Conservation (phyloP, 1,140 invertebrate genomes). For the Teleopsis dalmanni region DNA sequence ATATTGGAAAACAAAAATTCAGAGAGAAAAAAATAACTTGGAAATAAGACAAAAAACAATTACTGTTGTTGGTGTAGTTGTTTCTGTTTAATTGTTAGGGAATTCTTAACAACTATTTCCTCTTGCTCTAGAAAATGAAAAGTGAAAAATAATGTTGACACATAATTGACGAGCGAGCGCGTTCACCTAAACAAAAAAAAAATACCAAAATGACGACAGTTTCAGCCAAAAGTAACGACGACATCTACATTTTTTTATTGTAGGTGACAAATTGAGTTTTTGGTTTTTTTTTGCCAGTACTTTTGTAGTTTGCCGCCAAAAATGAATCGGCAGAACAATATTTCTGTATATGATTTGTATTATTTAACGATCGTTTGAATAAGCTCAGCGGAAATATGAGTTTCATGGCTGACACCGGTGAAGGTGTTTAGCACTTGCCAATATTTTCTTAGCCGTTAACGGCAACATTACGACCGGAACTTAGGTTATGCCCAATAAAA, state of each 20-base stretch:
- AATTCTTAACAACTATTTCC: slow-evolving; percentile 8
- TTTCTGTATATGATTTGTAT: too few species aligned
- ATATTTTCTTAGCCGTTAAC: not conserved
- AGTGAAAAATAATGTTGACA: slow-evolving; percentile 12
- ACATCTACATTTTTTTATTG: slow-evolving; percentile 25
- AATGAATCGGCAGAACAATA: too few species aligned
- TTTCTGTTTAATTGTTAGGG: too few species aligned
- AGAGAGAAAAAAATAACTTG: not conserved
- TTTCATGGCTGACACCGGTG: not conserved
- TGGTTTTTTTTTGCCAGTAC: not conserved
- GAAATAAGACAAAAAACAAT: not conserved
- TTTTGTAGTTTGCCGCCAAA: slow-evolving; percentile 17
- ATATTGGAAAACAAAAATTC: not conserved
- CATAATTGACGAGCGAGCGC: not conserved
- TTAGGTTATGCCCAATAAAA: slow-evolving; percentile 1
- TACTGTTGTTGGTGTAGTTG: too few species aligned
- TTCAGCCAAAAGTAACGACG: not conserved
- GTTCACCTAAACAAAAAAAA: not conserved
- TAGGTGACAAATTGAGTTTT: slow-evolving; percentile 35
- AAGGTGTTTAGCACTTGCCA: slow-evolving; percentile 2
- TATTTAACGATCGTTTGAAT: not conserved
- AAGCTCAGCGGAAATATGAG: not conserved
- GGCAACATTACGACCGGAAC: slow-evolving; percentile 7
- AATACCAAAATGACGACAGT: not conserved
- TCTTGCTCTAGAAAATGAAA: slow-evolving; percentile 14